phyloP scores from a whole-genome alignment of 2,888 invertebrate species.

The Clunio marinus region DNA sequence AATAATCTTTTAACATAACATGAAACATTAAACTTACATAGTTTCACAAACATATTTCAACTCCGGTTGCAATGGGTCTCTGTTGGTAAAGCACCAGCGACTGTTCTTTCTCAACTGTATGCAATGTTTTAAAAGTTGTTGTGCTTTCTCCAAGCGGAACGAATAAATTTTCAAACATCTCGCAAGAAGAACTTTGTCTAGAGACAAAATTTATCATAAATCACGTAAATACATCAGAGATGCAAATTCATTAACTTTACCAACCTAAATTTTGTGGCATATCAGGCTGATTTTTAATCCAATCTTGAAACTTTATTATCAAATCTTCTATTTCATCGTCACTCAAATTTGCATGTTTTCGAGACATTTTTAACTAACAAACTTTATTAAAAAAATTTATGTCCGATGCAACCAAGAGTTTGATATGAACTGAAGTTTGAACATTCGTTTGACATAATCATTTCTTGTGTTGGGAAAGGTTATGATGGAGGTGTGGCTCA shows the following conservation, averaged over 20 bases:
- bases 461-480: no score
- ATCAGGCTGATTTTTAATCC: conserved; percentile 62
- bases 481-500: no score
- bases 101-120: conserved; percentile 57
- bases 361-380: no score
- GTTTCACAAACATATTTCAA: conserved; percentile 56
- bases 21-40: conserved; percentile 56
- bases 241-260: neutral
- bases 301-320: conserved; percentile 52
- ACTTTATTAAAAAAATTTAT: no score
- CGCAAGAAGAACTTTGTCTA: conserved; percentile 58
- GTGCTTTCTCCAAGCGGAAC: conserved; percentile 56
- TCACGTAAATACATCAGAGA: neutral
- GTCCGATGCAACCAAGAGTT: no score
- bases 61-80: conserved; percentile 56
- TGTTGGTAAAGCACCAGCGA: conserved; percentile 59
- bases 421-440: no score
- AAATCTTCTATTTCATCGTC: conserved; percentile 14
- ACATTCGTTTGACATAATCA: no score
- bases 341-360: neutral
- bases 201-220: conserved; percentile 41
- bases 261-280: conserved; percentile 64
- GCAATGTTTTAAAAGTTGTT: conserved; percentile 55
- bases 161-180: conserved; percentile 56
- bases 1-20: conserved; percentile 9